phyloP scores from a whole-genome alignment of 1,140 invertebrate genomes.

The Drosophila cardini region DNA sequence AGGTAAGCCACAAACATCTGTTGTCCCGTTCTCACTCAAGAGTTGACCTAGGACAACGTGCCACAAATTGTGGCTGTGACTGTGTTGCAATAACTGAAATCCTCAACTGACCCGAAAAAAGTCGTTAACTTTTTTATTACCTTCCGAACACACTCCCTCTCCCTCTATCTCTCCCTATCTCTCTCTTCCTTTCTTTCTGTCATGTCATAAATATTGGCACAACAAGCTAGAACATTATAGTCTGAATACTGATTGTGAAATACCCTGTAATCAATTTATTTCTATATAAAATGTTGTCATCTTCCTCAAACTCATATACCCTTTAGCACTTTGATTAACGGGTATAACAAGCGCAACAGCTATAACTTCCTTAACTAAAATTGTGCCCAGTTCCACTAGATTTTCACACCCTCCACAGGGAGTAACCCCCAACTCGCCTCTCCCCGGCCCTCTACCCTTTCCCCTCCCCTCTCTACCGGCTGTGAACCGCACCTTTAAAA shows the following conservation, averaged over 20 bases:
- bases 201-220: conserved; percentile 67
- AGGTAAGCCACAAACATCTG: conserved; percentile 87
- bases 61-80: conserved; percentile 4
- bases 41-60: conserved; percentile 18
- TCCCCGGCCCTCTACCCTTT: background rate
- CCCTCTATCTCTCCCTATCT: background rate
- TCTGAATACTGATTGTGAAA: too few relatives aligned
- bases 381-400: conserved; percentile 9
- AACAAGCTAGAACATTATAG: conserved; percentile 13
- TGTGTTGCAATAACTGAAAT: conserved; percentile 25
- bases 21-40: background rate
- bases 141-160: background rate
- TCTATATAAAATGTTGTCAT: too few relatives aligned
- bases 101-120: conserved; percentile 66
- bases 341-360: too few relatives aligned
- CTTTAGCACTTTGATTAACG: too few relatives aligned
- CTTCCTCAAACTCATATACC: too few relatives aligned
- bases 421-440: background rate
- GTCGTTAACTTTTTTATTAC: conserved; percentile 64
- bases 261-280: too few relatives aligned
- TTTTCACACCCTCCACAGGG: conserved; percentile 13
- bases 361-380: background rate
- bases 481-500: conserved; percentile 53
- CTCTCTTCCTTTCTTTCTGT: background rate
- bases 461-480: background rate